Evolutionary conservation across 2,113 vertebrate genomes (phyloP), one percentile per base, ranked within the genome.

Genomic region (Istiophorus platypterus): DNA sequence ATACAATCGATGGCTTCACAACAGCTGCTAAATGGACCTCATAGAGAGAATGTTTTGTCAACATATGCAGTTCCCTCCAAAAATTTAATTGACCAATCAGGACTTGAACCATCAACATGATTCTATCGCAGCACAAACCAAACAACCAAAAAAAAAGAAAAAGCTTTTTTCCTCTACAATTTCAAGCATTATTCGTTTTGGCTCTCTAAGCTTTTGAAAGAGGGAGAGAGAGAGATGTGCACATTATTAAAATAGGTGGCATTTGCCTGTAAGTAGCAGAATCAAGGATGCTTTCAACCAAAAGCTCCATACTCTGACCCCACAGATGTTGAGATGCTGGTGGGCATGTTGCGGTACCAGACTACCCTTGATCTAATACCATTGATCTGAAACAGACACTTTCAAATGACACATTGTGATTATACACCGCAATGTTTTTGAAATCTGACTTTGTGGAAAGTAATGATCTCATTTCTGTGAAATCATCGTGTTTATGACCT

Each of bases 391-490:
- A 72, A 71, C 78, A 72, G 76, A 71, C 74, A 59, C 59, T 42
- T 51, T 80, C 45, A 57, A 63, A 78, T 76, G 83, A 37, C 76
- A 63, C 5, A 1, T 62, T 65, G 42, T 45, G 67, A 83, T 80
- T 66, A 72, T 66, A 73, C 69, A 73, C 58, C 47, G 72, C 65
- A 80, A 76, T 76, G 57, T 80, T 82, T 78, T 31, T 29, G 39
- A 54, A 71, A 78, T 71, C 71, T 65, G 52, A 87, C 67, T 87
- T 81, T 59, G 76, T 82, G 74, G 42, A 82, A 80, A 84, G 77
- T 72, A 85, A 86, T 84, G 80, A 82, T 85, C 80, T 86, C 84
- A 76, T 88, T 68, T 85, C 65, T 72, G 61, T 26, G 80, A 68
- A 85, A 61, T 51, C 42, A 42, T 47, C 22, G 58, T 80, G 70